Conservation (phyloP, 2,797 vertebrate species). For the Graptemys geographica region DNA sequence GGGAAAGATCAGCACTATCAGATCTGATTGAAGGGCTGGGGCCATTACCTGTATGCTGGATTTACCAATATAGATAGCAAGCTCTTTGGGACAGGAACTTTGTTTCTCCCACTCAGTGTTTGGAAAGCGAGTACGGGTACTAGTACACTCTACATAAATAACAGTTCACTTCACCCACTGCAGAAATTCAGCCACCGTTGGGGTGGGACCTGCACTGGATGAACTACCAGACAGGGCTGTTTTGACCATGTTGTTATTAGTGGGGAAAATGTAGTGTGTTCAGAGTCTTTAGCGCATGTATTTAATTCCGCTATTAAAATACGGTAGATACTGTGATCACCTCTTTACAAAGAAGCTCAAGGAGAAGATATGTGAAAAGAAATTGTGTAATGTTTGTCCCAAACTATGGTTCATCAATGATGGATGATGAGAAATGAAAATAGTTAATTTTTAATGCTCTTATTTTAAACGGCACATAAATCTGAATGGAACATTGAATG, state of each 20-base stretch:
- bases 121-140: neutral
- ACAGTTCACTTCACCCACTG: neutral
- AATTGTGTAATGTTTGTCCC: neutral
- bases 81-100: neutral
- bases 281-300: neutral
- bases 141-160: neutral
- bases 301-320: neutral
- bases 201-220: neutral
- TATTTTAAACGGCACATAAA: neutral
- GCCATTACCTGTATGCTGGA: fast-evolving
- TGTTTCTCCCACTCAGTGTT: neutral
- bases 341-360: neutral
- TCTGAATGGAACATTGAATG: neutral
- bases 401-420: neutral
- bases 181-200: neutral
- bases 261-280: neutral
- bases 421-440: neutral
- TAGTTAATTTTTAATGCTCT: neutral
- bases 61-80: neutral
- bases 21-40: neutral
- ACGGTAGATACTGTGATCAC: neutral
- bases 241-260: neutral
- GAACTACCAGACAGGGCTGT: neutral
- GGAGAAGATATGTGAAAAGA: neutral
- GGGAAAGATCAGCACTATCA: neutral